Evolutionary conservation across 1,140 invertebrate genomes (phyloP), one percentile per base, ranked within the genome.

Genomic region (Pomacea maculata): DNA sequence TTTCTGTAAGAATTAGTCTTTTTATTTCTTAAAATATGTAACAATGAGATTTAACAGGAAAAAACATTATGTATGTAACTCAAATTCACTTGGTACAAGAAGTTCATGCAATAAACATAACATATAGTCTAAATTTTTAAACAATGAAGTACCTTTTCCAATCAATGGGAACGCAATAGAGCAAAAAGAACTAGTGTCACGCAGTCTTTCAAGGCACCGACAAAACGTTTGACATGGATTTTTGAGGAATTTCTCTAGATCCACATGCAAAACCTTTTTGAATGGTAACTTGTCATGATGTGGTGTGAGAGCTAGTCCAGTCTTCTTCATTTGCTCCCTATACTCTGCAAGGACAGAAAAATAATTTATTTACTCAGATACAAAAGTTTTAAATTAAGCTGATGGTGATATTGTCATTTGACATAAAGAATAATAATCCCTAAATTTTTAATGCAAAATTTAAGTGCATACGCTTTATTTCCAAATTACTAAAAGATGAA

Each of bases 111-210:
- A 55, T 17, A 73, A 5, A 73, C 29, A 73, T 15, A 34, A n/a
- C 45, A 73, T 52, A 73, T 15, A 34, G 9, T 19, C 12, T 45
- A 17, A 55, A n/a, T 25, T n/a, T 8, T 11, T 6, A 45, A 19
- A 74, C 9, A 74, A 25, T 21, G 19, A 17, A 55, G 11, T 55
- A 54, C 52, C 45, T 55, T 9, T n/a, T n/a, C 73, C 73, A 54
- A 74, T 52, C 73, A 55, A 52, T 74, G 73, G 73, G 52, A 74
- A 74, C 12, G 73, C 73, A 52, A 74, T 57, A 74, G 73, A n/a
- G 10, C 55, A 0, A 12, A 10, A 19, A 55, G 45, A 25, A 25
- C 21, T 34, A 25, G n/a, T 55, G 3, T 21, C 57, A n/a, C 54
- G 73, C 7, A 74, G 73, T 54, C 15, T 55, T 21, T 52, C 57